A percentile compares a stretch with the other conserved stretches of the same genome.
Evolutionary conservation across 2,797 vertebrate genomes (phyloP).

Genomic region (Sebastes itinus): DNA sequence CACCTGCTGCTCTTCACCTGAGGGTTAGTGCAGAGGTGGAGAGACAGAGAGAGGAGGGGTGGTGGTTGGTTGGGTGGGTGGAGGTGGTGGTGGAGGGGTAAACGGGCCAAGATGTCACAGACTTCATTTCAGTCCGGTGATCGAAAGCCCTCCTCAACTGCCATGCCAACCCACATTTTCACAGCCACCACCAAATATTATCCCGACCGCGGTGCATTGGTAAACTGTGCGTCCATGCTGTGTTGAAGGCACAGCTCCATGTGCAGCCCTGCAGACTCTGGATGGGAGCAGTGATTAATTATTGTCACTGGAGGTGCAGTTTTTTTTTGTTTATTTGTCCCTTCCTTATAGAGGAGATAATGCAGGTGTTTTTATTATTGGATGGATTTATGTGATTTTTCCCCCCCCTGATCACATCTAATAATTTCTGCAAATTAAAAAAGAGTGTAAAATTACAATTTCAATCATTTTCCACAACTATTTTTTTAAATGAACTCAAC

Average conservation of each 20-base stretch:
- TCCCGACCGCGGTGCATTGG: constrained; percentile 36
- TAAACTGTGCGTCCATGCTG: constrained; percentile 48
- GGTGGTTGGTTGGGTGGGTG: neutral
- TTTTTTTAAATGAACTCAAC: neutral
- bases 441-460: neutral
- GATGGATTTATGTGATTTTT: neutral
- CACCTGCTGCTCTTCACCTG: constrained; percentile 84
- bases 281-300: constrained; percentile 69
- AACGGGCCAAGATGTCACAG: constrained; percentile 72
- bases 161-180: constrained; percentile 70
- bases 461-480: neutral
- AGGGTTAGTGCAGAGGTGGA: constrained; percentile 72
- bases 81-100: constrained; percentile 15
- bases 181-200: constrained; percentile 66
- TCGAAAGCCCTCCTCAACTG: constrained; percentile 70
- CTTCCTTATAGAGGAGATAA: neutral
- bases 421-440: neutral
- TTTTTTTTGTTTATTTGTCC: neutral
- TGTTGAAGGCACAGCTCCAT: constrained; percentile 18
- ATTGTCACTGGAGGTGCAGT: constrained; percentile 57
- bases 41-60: constrained; percentile 33
- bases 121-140: constrained; percentile 76
- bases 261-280: constrained; percentile 36
- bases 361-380: neutral
- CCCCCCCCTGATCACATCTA: neutral